Evolutionary conservation across 2,797 vertebrate species (phyloP).

Genomic region (Apogon hyalosoma): DNA sequence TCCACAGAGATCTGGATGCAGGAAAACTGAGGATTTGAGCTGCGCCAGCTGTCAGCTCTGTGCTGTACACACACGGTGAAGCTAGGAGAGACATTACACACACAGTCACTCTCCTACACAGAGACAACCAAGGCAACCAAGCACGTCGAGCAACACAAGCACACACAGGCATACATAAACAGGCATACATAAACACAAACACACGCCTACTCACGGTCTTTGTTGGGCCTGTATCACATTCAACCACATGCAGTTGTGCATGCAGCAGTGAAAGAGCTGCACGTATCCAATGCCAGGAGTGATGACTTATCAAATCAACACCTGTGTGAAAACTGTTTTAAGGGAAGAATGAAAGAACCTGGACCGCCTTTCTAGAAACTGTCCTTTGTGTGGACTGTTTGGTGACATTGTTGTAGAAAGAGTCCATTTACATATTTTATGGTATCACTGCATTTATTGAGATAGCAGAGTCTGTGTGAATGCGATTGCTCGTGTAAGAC

Average conservation of each 20-base stretch:
- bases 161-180: constrained; percentile 44
- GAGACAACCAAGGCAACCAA: constrained; percentile 39
- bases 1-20: constrained; percentile 60
- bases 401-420: constrained; percentile 44
- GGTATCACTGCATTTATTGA: constrained; percentile 52
- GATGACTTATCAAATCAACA: constrained; percentile 46
- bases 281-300: constrained; percentile 34
- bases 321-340: constrained; percentile 53
- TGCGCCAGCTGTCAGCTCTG: constrained; percentile 65
- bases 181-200: constrained; percentile 54
- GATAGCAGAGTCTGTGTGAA: constrained; percentile 62
- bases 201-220: constrained; percentile 50
- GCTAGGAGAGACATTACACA: constrained; percentile 52
- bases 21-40: constrained; percentile 56
- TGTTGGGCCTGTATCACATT: constrained; percentile 57
- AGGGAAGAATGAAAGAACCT: constrained; percentile 40
- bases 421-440: constrained; percentile 56
- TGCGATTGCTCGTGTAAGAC: constrained; percentile 64
- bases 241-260: constrained; percentile 44
- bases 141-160: constrained; percentile 42
- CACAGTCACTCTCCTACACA: constrained; percentile 34
- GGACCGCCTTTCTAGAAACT: constrained; percentile 28
- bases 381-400: constrained; percentile 40
- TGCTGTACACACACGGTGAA: constrained; percentile 49
- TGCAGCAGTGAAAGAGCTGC: constrained; percentile 44